Evolutionary conservation across 2,888 invertebrate genomes (phyloP), one percentile per base, ranked within the genome.

Genomic region (Melinaea menophilus): DNA sequence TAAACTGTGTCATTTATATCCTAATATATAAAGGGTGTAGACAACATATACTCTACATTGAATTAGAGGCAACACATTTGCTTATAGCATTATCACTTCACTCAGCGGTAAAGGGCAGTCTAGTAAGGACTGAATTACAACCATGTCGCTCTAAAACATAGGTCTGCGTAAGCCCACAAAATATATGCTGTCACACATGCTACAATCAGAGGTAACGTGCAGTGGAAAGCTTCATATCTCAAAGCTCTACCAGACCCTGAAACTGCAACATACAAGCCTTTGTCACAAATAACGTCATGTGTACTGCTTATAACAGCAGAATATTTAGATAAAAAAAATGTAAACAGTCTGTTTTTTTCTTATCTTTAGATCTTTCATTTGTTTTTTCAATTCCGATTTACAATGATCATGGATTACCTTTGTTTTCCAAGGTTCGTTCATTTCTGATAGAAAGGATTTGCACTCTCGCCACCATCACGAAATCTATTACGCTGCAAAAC

Each of bases 61-160:
- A 31, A 51, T 51, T 31, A 22, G 22, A 31, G 9, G 2, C 31
- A 31, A 51, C 22, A 54, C 35, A 12, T 34, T 45, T 60, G 61
- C 62, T 61, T 61, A 37, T 33, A 58, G 64, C 56, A 58, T 64
- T 66, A 63, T 59, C 66, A 68, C 60, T 63, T 63, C 65, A 51
- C 48, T 22, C 51, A 51, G 51, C 31, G 31, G 9, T 31, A 41
- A 41, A 41, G 9, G 41, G 9, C 7, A 48, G 12, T 3, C 48
- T 51, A 51, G 51, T 31, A 51, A 51, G 31, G 31, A 22, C 65
- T 73, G 71, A 76, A 75, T 76, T 73, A 78, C 73, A 71, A 71
- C 64, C 65, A 72, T 72, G 76, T 75, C 75, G 71, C 74, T 73
- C 72, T 76, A 76, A 75, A 78, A 75, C 73, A 77, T 72, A 69